Percentiles rank a stretch among this genome's conserved stretches.
Conservation (phyloP, 2,797 vertebrate species). For the Crax fasciolata region DNA sequence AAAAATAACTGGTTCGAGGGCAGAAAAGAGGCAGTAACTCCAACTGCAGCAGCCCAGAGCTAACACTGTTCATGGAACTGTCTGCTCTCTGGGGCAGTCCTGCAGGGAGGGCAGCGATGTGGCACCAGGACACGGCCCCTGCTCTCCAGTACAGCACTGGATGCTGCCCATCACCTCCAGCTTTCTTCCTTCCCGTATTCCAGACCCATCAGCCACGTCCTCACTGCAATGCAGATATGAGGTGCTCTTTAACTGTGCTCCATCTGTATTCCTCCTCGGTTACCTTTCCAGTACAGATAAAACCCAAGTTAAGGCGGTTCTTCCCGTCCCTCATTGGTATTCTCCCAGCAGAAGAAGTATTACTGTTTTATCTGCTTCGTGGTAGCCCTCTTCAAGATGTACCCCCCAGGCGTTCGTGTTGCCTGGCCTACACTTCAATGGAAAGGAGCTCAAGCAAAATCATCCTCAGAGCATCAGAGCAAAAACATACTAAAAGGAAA, state of each 20-base stretch:
- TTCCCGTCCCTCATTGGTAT: background rate
- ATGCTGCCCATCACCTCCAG: fast-evolving
- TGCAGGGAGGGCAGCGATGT: background rate
- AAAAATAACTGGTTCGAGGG: background rate
- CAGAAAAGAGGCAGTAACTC: background rate
- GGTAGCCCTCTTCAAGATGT: background rate
- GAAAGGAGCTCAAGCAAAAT: background rate
- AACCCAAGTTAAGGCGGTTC: background rate
- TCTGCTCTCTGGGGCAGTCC: background rate
- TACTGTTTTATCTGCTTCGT: background rate
- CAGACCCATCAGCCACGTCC: fast-evolving
- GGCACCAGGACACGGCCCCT: background rate
- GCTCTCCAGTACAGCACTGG: background rate
- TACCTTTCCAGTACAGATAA: background rate
- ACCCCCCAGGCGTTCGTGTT: background rate
- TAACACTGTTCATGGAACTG: background rate
- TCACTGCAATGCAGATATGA: fast-evolving
- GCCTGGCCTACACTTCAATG: background rate
- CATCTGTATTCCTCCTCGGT: background rate
- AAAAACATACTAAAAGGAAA: background rate
- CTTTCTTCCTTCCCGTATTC: fast-evolving
- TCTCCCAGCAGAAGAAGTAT: background rate
- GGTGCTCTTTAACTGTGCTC: background rate
- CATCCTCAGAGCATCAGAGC: background rate
- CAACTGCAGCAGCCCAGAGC: background rate